Evolutionary conservation across 2,797 vertebrate species (phyloP).

Genomic region (Danionella dracula): DNA sequence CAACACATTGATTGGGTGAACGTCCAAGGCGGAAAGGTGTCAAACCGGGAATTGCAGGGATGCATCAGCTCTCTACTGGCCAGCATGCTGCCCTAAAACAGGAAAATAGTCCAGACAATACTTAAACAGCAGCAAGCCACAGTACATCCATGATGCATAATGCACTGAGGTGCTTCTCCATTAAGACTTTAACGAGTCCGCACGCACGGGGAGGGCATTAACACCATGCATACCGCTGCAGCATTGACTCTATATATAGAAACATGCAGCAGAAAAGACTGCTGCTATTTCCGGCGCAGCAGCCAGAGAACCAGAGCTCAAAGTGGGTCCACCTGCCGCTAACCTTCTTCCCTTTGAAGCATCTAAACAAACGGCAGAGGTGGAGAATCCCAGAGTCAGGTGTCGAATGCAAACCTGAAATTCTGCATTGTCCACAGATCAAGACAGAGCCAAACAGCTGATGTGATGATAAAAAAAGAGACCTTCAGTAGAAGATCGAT

Average conservation of each 20-base stretch:
- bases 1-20: no score
- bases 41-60: no score
- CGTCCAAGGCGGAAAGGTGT: no score
- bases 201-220: slow-evolving; percentile 57
- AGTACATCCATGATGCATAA: slow-evolving; percentile 47
- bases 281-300: slow-evolving; percentile 68
- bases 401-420: not conserved
- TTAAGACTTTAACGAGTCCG: slow-evolving; percentile 57
- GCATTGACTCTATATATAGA: slow-evolving; percentile 74
- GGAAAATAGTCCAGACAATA: no score
- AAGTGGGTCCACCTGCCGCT: slow-evolving; percentile 45
- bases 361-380: not conserved
- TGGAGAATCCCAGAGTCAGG: not conserved
- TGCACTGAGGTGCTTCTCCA: slow-evolving; percentile 49
- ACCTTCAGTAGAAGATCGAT: not conserved
- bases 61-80: no score
- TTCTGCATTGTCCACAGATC: not conserved
- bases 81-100: no score
- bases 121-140: no score
- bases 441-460: not conserved
- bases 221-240: slow-evolving; percentile 60
- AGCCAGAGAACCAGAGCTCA: slow-evolving; percentile 39
- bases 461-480: not conserved
- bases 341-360: not conserved
- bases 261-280: slow-evolving; percentile 70